phyloP scores from a whole-genome alignment of 2,888 invertebrate species.

The Spisula solida region DNA sequence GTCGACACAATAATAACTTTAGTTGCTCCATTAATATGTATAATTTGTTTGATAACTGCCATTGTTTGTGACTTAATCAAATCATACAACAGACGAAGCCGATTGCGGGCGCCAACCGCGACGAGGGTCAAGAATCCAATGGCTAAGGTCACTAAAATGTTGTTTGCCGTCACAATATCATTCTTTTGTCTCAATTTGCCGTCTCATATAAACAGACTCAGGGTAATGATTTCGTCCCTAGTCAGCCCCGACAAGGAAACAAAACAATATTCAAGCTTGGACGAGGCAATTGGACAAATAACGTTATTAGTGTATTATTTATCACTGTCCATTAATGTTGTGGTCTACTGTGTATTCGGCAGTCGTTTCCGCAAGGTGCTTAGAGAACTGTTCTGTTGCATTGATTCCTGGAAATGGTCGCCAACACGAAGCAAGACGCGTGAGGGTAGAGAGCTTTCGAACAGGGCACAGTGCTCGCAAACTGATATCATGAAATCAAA shows the following conservation, averaged over 20 bases:
- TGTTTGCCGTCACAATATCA: slow-evolving; percentile 74
- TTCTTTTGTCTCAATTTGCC: slow-evolving; percentile 77
- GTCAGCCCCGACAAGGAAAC: slow-evolving; percentile 31
- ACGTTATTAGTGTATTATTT: slow-evolving; percentile 78
- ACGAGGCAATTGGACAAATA: slow-evolving; percentile 63
- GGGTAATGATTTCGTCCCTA: slow-evolving; percentile 63
- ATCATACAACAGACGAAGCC: slow-evolving; percentile 59
- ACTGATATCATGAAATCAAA: not conserved
- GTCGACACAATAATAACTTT: slow-evolving; percentile 66
- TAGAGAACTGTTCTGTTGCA: slow-evolving; percentile 24
- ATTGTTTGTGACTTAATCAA: slow-evolving; percentile 65
- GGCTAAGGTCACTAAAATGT: slow-evolving; percentile 72
- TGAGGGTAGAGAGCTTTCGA: not conserved
- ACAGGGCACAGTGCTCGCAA: not conserved
- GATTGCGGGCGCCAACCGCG: slow-evolving; percentile 50
- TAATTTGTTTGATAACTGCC: slow-evolving; percentile 47
- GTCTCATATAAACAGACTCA: slow-evolving; percentile 74
- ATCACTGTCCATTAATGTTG: slow-evolving; percentile 78
- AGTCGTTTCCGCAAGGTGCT: slow-evolving; percentile 74
- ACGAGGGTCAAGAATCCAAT: slow-evolving; percentile 59
- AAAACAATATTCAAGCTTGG: slow-evolving; percentile 36
- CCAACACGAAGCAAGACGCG: not conserved
- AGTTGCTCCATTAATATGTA: slow-evolving; percentile 53
- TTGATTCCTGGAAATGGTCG: not conserved
- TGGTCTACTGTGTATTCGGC: slow-evolving; percentile 78